A percentile compares a stretch with the other conserved stretches of the same genome.
phyloP scores from a whole-genome alignment of 2,797 vertebrate species.

The Triplophysa yarkandensis region DNA sequence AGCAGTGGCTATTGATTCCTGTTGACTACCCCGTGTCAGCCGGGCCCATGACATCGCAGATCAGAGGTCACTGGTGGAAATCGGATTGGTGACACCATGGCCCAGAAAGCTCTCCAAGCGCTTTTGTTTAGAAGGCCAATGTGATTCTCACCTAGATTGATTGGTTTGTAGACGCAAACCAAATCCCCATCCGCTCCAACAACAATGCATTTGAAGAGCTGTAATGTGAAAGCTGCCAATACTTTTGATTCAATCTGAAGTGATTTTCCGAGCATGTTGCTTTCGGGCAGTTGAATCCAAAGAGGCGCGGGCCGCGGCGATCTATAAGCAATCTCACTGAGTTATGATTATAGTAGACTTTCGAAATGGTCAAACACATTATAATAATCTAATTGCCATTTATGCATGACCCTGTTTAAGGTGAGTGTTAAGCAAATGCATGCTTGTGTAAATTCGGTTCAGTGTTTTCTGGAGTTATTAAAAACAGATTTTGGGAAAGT shows the following conservation, averaged over 20 bases:
- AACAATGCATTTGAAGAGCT: conserved; percentile 77
- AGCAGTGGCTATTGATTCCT: conserved; percentile 82
- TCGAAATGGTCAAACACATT: conserved; percentile 38
- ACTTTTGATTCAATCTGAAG: conserved; percentile 72
- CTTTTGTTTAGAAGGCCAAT: conserved; percentile 70
- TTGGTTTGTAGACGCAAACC: conserved; percentile 59
- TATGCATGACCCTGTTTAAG: conserved; percentile 44
- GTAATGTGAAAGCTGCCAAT: conserved; percentile 79
- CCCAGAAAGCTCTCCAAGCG: conserved; percentile 59
- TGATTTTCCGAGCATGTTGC: conserved; percentile 48
- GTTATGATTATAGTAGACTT: conserved; percentile 55
- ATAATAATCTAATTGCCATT: conserved; percentile 57
- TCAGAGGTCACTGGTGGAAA: conserved; percentile 87
- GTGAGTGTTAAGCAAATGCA: conserved; percentile 49
- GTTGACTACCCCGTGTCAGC: conserved; percentile 77
- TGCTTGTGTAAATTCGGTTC: conserved; percentile 29
- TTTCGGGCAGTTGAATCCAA: conserved; percentile 54
- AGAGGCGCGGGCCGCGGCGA: conserved; percentile 36
- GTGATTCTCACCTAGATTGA: conserved; percentile 74
- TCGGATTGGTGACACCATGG: conserved; percentile 65
- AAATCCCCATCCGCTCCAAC: conserved; percentile 51
- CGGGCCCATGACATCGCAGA: conserved; percentile 78
- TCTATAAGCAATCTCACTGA: conserved; percentile 57
- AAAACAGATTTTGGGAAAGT: too few species aligned
- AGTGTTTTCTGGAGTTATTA: not conserved